Evolutionary conservation across 2,888 invertebrate genomes (phyloP).

Genomic region (Noctua fimbriata): DNA sequence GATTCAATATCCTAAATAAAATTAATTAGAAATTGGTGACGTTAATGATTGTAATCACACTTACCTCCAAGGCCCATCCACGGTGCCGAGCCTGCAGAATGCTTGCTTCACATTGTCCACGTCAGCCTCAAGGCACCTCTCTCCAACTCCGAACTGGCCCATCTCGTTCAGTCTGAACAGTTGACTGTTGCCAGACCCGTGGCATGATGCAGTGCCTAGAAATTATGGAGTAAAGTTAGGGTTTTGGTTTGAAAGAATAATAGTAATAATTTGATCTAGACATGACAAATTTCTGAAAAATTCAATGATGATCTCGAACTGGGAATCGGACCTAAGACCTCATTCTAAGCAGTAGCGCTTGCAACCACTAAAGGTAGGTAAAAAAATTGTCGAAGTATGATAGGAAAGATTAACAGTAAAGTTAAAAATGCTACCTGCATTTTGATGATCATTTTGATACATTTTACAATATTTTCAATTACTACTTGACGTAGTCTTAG

Average conservation of each 20-base stretch:
- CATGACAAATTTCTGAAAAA: neutral
- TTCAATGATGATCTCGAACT: neutral
- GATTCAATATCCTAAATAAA: neutral
- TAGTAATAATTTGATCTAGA: neutral
- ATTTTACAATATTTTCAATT: neutral
- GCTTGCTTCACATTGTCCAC: slow-evolving; percentile 96
- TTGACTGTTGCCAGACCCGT: slow-evolving; percentile 98
- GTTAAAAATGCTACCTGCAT: neutral
- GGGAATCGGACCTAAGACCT: neutral
- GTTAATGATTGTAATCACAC: neutral
- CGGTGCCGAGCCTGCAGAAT: slow-evolving; percentile 97
- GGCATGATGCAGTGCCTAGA: slow-evolving; percentile 95
- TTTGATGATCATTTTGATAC: neutral
- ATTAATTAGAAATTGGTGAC: neutral
- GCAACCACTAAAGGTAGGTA: neutral
- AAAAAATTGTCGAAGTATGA: neutral
- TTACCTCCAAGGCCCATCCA: slow-evolving; percentile 97
- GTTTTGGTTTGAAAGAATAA: neutral
- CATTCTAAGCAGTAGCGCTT: neutral
- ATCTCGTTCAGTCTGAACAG: slow-evolving; percentile 97
- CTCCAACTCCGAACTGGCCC: slow-evolving; percentile 98
- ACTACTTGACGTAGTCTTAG: neutral
- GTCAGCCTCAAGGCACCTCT: slow-evolving; percentile 98
- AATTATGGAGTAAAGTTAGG: neutral
- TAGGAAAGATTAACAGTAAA: neutral